phyloP scores from a whole-genome alignment of 2,113 vertebrate species.

The Leucoraja erinaceus region DNA sequence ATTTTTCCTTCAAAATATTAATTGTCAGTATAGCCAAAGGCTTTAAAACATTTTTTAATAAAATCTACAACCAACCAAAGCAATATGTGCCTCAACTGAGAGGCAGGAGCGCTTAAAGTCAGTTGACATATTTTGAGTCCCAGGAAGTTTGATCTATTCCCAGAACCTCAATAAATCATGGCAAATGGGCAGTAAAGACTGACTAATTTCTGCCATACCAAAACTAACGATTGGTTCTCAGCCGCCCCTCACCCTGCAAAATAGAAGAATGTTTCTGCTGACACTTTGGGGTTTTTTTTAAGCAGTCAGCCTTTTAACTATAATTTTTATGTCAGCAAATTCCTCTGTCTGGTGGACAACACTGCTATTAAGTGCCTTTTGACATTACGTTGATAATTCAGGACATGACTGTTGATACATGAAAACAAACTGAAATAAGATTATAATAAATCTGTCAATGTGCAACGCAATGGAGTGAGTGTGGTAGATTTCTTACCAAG shows the following conservation, averaged over 20 bases:
- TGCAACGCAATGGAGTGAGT: background rate
- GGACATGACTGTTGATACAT: slow-evolving; percentile 2
- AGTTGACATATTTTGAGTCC: background rate
- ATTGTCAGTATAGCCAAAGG: background rate
- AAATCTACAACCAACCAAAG: background rate
- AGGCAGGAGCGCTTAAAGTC: background rate
- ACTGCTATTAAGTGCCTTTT: background rate
- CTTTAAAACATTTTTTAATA: background rate
- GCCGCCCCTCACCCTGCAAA: background rate
- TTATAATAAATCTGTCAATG: background rate
- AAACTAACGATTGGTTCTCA: background rate
- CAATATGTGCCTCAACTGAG: background rate
- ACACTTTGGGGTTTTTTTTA: background rate
- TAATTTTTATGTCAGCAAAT: slow-evolving; percentile 5
- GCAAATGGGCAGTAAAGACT: background rate
- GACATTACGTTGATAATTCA: background rate
- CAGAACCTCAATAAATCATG: background rate
- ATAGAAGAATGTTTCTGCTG: background rate
- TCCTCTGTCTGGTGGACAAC: slow-evolving; percentile 22
- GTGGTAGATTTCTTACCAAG: background rate
- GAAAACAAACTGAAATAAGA: background rate
- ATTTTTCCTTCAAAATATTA: background rate
- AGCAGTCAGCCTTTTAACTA: background rate
- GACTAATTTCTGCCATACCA: background rate
- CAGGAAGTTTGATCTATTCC: background rate